Conservation (phyloP, 2,888 invertebrate species). For the Rosalia funebris region DNA sequence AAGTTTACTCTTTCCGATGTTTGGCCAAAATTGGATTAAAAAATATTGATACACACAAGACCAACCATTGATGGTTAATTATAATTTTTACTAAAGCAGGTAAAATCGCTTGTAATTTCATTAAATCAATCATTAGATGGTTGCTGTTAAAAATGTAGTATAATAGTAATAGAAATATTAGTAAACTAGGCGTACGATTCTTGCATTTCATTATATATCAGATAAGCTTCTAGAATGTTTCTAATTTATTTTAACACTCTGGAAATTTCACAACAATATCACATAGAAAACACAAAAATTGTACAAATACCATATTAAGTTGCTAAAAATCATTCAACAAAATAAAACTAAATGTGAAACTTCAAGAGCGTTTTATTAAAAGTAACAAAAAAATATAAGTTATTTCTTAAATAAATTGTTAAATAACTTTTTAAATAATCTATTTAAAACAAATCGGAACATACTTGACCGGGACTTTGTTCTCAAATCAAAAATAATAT, state of each 20-base stretch:
- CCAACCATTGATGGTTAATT: too few relatives aligned
- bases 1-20: too few relatives aligned
- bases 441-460: constrained; percentile 32
- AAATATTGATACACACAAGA: too few relatives aligned
- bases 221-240: constrained; percentile 39
- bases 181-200: constrained; percentile 2
- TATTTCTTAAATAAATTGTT: constrained; percentile 43
- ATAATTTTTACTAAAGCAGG: too few relatives aligned
- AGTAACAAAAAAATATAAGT: constrained; percentile 44
- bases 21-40: too few relatives aligned
- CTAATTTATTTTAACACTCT: constrained; percentile 41
- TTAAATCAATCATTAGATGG: too few relatives aligned
- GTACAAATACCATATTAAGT: constrained; percentile 38
- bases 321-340: constrained; percentile 37
- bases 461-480: constrained; percentile 23
- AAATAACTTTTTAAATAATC: constrained; percentile 40
- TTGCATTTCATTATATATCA: constrained; percentile 28
- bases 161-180: constrained; percentile 5
- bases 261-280: constrained; percentile 49
- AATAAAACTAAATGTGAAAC: constrained; percentile 40
- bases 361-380: constrained; percentile 37
- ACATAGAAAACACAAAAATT: constrained; percentile 48
- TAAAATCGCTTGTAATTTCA: too few relatives aligned
- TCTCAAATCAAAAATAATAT: constrained; percentile 9
- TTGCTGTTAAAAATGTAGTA: background rate